These are phyloP conservation scores for Heterocephalus glaber DNA, from an alignment of 2,113 vertebrate genomes.

Conservation along the genomic window DNA sequence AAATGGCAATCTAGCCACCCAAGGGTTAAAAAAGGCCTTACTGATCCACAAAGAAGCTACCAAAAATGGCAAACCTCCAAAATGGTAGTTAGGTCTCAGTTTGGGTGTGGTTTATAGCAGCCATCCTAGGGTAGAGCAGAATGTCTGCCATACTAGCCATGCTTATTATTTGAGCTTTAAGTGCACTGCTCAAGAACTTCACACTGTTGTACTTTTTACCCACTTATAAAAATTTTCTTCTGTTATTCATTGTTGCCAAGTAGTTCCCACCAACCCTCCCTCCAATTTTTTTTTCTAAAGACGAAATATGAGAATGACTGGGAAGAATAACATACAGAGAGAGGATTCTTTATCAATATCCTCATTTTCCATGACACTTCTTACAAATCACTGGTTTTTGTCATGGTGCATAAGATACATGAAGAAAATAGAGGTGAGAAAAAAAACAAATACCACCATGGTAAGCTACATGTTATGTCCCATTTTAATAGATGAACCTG, in stretches of 20 bases:
- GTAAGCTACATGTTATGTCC: not conserved
- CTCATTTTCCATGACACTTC: not conserved
- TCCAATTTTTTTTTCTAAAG: not conserved
- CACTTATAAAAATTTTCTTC: not conserved
- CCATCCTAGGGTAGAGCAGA: not conserved
- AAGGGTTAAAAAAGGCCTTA: not conserved
- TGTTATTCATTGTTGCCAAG: not conserved
- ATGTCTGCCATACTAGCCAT: not conserved
- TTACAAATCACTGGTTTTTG: not conserved
- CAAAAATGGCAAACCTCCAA: not conserved
- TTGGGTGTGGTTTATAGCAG: not conserved
- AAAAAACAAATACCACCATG: not conserved
- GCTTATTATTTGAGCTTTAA: not conserved
- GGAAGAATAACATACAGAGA: not conserved
- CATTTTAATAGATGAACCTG: not conserved
- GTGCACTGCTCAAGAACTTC: not conserved
- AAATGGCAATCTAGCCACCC: not conserved
- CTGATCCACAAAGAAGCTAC: not conserved
- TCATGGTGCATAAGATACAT: not conserved
- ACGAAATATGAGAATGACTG: not conserved
- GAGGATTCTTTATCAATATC: not conserved
- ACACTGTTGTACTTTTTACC: not conserved
- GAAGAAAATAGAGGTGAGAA: conserved; percentile 2
- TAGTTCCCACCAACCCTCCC: not conserved
- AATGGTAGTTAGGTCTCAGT: not conserved